These are phyloP conservation scores for Buphagus erythrorhynchus DNA, from an alignment of 2,797 vertebrate genomes.

Conservation along the genomic window DNA sequence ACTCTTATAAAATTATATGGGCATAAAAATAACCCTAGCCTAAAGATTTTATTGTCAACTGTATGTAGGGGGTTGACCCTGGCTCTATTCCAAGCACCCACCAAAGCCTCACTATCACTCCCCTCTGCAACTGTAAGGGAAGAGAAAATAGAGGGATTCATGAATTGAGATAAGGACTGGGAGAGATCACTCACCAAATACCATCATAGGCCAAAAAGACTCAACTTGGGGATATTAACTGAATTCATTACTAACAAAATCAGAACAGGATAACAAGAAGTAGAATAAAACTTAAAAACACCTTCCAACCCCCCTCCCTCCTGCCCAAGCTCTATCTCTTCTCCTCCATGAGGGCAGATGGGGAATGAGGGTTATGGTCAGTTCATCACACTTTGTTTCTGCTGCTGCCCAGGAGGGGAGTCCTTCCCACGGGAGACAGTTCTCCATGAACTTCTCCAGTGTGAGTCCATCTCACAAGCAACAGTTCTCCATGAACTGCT, in stretches of 20 bases:
- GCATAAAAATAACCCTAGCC: neutral
- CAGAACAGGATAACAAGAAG: neutral
- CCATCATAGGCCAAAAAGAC: neutral
- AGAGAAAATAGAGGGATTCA: neutral
- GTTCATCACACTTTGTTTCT: neutral
- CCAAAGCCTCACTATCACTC: neutral
- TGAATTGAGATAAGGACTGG: neutral
- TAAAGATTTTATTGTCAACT: neutral
- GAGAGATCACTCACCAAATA: neutral
- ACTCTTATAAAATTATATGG: neutral
- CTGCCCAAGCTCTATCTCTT: neutral
- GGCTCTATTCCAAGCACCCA: neutral
- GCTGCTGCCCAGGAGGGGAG: neutral
- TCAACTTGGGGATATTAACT: neutral
- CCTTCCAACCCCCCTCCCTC: neutral
- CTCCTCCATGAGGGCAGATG: too few species aligned
- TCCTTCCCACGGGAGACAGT: rapidly evolving
- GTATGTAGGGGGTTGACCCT: neutral
- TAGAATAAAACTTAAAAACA: neutral
- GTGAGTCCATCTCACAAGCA: neutral
- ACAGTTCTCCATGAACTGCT: neutral
- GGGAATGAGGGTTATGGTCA: neutral
- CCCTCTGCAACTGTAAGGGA: neutral
- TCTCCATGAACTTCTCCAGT: neutral
- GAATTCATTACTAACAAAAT: neutral